Conservation (phyloP, 2,797 vertebrate species). For the Valencia hispanica region DNA sequence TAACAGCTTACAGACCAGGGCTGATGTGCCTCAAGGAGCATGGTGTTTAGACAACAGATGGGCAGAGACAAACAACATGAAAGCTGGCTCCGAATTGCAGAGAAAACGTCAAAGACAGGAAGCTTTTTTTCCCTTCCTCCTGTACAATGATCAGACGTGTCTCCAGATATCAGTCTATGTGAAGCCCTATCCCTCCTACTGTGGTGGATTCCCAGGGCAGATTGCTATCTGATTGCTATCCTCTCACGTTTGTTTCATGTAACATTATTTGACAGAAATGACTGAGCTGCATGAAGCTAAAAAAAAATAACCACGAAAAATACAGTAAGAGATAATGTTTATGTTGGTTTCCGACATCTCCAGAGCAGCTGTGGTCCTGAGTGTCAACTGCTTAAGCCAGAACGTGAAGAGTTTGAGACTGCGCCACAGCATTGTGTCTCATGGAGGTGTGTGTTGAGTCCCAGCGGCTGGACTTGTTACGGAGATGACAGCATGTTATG, state of each 20-base stretch:
- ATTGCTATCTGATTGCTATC: slow-evolving; percentile 33
- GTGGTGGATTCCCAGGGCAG: slow-evolving; percentile 13
- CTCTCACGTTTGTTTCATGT: slow-evolving; percentile 31
- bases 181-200: slow-evolving; percentile 24
- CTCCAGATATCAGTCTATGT: slow-evolving; percentile 21
- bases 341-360: slow-evolving; percentile 45
- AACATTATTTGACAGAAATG: slow-evolving; percentile 17
- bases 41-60: slow-evolving; percentile 76
- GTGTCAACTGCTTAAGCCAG: slow-evolving; percentile 62
- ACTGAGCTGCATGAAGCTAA: slow-evolving; percentile 22
- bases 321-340: slow-evolving; percentile 1
- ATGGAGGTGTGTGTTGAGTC: slow-evolving; percentile 68
- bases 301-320: slow-evolving; percentile 19
- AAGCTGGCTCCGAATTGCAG: slow-evolving; percentile 51
- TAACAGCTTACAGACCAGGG: slow-evolving; percentile 73
- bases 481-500: slow-evolving; percentile 81
- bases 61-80: slow-evolving; percentile 71
- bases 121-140: slow-evolving; percentile 19
- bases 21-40: slow-evolving; percentile 64
- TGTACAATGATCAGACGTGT: slow-evolving; percentile 20
- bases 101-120: slow-evolving; percentile 24
- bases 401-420: slow-evolving; percentile 59
- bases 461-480: slow-evolving; percentile 76
- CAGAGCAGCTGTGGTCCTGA: slow-evolving; percentile 47
- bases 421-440: slow-evolving; percentile 61